Conservation (phyloP, 2,888 invertebrate genomes). For the Coelogynopora nodosa region DNA sequence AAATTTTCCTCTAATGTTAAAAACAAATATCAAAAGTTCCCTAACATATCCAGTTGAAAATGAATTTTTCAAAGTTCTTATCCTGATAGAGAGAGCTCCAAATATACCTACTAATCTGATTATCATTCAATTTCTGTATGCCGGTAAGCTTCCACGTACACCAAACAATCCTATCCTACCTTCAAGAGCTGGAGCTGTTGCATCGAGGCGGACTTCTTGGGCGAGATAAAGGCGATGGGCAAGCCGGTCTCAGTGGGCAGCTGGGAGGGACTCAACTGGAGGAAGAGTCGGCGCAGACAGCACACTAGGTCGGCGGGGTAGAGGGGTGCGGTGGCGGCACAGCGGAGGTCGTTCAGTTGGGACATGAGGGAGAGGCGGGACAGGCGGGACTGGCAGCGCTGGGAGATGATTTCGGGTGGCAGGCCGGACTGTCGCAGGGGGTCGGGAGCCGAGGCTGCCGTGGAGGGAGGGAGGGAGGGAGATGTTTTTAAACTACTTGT, state of each 20-base stretch:
- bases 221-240: neutral
- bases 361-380: neutral
- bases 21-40: no score
- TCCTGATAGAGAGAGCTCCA: no score
- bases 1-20: no score
- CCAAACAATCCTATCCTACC: no score
- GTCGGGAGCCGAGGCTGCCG: neutral
- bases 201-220: neutral
- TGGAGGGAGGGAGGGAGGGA: no score
- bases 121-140: no score
- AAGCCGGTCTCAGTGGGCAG: neutral
- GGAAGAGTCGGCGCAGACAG: constrained; percentile 5
- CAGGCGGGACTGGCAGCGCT: neutral
- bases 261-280: neutral
- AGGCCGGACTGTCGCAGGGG: neutral
- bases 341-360: neutral
- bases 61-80: no score
- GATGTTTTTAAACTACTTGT: no score
- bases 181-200: no score
- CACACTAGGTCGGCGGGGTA: neutral
- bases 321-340: neutral
- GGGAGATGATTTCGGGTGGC: neutral
- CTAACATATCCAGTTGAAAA: no score
- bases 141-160: no score
- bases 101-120: no score